A percentile compares a stretch with the other conserved stretches of the same genome.
phyloP scores from a whole-genome alignment of 2,113 vertebrate genomes.

The Pollimyrus isidori region DNA sequence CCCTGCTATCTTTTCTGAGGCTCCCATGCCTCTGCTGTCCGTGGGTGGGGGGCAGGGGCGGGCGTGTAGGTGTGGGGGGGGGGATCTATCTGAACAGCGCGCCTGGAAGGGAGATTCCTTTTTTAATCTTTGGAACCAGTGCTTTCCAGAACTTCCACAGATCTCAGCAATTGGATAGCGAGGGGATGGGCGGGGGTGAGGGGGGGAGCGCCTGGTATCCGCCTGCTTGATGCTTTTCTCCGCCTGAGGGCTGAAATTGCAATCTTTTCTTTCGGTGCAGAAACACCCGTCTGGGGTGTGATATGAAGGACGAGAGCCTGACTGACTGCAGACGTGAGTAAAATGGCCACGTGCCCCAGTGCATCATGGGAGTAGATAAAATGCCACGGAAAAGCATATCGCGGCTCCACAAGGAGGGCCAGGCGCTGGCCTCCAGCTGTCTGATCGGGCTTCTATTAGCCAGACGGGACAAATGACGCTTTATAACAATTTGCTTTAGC shows the following conservation, averaged over 20 bases:
- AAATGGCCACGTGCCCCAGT: not conserved
- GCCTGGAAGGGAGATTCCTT: not conserved
- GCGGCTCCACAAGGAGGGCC: not conserved
- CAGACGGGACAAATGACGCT: not conserved
- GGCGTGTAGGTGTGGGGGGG: not conserved
- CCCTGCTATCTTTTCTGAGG: not conserved
- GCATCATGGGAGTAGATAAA: not conserved
- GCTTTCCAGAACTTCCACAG: not conserved
- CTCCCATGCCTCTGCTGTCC: not conserved
- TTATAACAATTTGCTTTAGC: not conserved
- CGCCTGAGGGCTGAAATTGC: not conserved
- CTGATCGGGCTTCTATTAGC: not conserved
- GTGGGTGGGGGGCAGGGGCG: not conserved
- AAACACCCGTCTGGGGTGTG: not conserved
- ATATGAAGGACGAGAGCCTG: not conserved
- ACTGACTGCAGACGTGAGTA: not conserved
- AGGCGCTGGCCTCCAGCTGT: not conserved
- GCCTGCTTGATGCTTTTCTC: not conserved
- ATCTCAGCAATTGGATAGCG: not conserved
- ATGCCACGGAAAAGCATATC: not conserved
- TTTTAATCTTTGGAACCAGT: slow-evolving; percentile 3
- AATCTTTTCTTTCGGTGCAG: not conserved
- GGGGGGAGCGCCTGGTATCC: not conserved
- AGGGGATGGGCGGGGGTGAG: not conserved
- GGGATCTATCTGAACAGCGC: not conserved